phyloP scores from a whole-genome alignment of 2,888 invertebrate species.

The Tupiocoris notatus region DNA sequence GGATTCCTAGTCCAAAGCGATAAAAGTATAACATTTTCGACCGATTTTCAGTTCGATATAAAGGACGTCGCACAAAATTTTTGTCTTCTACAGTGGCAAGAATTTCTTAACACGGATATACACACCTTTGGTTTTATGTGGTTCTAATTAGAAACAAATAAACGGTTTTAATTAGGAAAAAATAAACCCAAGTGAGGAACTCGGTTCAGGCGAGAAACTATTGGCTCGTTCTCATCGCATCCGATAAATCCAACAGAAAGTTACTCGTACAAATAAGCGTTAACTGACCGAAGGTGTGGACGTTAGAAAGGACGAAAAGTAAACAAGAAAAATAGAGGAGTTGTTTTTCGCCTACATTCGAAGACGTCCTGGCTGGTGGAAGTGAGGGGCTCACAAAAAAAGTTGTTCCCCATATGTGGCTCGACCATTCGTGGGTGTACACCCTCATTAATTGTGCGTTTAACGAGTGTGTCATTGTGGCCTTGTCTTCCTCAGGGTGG shows the following conservation, averaged over 20 bases:
- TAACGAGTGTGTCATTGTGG: constrained; percentile 18
- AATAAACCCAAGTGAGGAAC: no score
- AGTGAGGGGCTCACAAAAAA: background rate
- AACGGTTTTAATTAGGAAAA: no score
- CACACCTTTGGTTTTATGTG: no score
- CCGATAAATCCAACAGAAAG: constrained; percentile 17
- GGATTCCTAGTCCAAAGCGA: no score
- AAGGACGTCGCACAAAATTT: no score
- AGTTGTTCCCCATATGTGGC: background rate
- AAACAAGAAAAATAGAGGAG: background rate
- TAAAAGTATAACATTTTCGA: no score
- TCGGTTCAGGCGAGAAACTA: no score
- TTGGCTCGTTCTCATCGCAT: background rate
- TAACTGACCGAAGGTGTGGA: constrained; percentile 22
- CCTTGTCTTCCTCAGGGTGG: background rate
- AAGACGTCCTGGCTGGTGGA: background rate
- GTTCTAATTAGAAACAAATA: no score
- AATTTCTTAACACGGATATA: no score
- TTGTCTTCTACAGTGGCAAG: no score
- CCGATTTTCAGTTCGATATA: no score
- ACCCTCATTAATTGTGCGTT: constrained; percentile 34
- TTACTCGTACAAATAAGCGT: constrained; percentile 30
- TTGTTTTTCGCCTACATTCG: constrained; percentile 32
- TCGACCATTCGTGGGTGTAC: constrained; percentile 17
- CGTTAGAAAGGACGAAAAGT: background rate